Conservation (phyloP, 2,797 vertebrate genomes). For the Sebastes diaconus region DNA sequence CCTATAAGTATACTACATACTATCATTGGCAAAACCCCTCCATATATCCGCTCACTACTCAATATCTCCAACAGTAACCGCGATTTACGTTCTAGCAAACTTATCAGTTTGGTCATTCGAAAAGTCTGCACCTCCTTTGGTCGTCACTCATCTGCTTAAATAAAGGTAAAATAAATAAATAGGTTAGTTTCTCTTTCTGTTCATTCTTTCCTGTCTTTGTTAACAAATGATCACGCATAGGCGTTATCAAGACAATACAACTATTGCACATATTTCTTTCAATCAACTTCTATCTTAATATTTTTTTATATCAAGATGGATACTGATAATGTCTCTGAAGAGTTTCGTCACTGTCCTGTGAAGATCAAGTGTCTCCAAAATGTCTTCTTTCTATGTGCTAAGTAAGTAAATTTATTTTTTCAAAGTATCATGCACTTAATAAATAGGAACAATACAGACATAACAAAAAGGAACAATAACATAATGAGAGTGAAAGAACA, state of each 20-base stretch:
- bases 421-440: neutral
- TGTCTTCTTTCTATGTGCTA: neutral
- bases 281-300: neutral
- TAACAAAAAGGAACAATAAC: neutral
- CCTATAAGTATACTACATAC: too few relatives aligned
- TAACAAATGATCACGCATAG: neutral
- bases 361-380: too few relatives aligned
- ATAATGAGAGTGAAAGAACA: neutral
- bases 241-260: neutral
- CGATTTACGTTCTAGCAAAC: too few relatives aligned
- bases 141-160: neutral
- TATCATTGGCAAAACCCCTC: too few relatives aligned
- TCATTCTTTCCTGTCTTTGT: neutral
- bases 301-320: neutral
- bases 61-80: too few relatives aligned
- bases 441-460: neutral
- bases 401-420: neutral
- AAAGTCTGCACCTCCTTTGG: too few relatives aligned
- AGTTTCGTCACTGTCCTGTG: neutral
- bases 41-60: too few relatives aligned
- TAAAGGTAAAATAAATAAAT: too few relatives aligned
- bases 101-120: too few relatives aligned
- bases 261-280: neutral
- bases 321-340: neutral
- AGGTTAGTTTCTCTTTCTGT: neutral